A percentile compares a stretch with the other conserved stretches of the same genome.
phyloP scores from a whole-genome alignment of 2,888 invertebrate genomes.

The Teleiodes luculella region DNA sequence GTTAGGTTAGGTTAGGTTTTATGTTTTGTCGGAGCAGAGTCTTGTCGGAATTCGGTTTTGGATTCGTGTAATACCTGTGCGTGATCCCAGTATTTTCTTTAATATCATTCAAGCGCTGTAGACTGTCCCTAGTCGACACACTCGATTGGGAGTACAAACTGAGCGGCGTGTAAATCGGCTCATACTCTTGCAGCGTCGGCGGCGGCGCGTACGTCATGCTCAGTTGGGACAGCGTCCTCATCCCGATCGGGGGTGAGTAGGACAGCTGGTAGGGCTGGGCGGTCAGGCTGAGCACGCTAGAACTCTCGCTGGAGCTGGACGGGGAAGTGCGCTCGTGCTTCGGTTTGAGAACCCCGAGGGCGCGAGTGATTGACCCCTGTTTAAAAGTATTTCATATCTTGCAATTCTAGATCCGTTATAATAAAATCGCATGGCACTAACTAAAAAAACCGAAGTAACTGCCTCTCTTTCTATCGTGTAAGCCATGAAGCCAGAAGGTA shows the following conservation, averaged over 20 bases:
- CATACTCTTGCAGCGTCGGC: slow-evolving; percentile 76
- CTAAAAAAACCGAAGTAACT: too few species aligned
- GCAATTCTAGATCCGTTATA: too few species aligned
- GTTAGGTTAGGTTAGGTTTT: too few species aligned
- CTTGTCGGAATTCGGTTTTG: too few species aligned
- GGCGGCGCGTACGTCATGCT: slow-evolving; percentile 81
- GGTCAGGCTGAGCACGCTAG: slow-evolving; percentile 76
- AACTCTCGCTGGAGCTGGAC: slow-evolving; percentile 82
- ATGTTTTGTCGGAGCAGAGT: too few species aligned
- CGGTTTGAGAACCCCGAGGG: slow-evolving; percentile 83
- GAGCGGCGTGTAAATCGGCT: slow-evolving; percentile 70
- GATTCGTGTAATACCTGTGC: slow-evolving; percentile 68
- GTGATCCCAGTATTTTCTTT: slow-evolving; percentile 61
- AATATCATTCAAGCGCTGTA: slow-evolving; percentile 69
- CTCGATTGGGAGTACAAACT: slow-evolving; percentile 72
- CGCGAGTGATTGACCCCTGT: slow-evolving; percentile 87
- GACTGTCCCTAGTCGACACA: slow-evolving; percentile 66
- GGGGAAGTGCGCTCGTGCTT: slow-evolving; percentile 82
- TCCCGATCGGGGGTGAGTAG: slow-evolving; percentile 75
- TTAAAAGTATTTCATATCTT: slow-evolving; percentile 8
- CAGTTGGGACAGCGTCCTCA: slow-evolving; percentile 75
- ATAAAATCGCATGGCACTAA: too few species aligned
- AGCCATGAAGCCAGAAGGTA: too few species aligned
- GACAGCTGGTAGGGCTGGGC: slow-evolving; percentile 70
- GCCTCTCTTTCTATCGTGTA: too few species aligned